Evolutionary conservation across 2,113 vertebrate species (phyloP), one percentile per base, ranked within the genome.

Genomic region (Myotis davidii): DNA sequence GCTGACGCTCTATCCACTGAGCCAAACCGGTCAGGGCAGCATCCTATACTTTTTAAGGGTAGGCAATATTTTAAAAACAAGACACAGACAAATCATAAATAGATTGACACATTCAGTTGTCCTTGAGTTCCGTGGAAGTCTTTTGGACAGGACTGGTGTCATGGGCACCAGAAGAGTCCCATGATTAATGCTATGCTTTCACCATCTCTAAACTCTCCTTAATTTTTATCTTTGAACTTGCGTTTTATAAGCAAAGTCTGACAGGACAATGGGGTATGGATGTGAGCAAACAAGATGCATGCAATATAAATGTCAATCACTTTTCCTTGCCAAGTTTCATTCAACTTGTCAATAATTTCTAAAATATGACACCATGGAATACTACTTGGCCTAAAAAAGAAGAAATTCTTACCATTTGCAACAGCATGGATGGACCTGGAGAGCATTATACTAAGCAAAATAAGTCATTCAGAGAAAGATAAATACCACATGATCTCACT

Each of bases 51-150:
- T 50, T 50, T 29, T 45, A 37, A 42, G 37, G 29, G 8, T 18
- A 42, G 45, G 18, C 1, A 50, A 61, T 4, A 23, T 34, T 85
- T 89, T 85, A 48, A 32, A 84, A 93, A 85, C 1, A 64, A 77
- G 52, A 78, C 21, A n/a, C 54, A 78, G 34, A 78, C 21, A 90
- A 79, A 89, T 90, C 32, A 89, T 89, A 90, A 90, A 72, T 39
- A 64, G 85, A 64, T 2, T 61, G 70, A 78, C 45, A 27, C 25
- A 85, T 56, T 85, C 8, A 42, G n/a, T n/a, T 25, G 3, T 7
- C 32, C 9, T 14, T 32, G 20, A 50, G 29, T 18, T 61, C 82
- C 70, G n/a, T 34, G 76, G 34, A 29, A 34, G 67, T 79, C 85
- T 42, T 59, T 9, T 18, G 54, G 83, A 83, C 39, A 73, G 45